phyloP scores from a whole-genome alignment of 2,797 vertebrate species.

The Remorina albescens region DNA sequence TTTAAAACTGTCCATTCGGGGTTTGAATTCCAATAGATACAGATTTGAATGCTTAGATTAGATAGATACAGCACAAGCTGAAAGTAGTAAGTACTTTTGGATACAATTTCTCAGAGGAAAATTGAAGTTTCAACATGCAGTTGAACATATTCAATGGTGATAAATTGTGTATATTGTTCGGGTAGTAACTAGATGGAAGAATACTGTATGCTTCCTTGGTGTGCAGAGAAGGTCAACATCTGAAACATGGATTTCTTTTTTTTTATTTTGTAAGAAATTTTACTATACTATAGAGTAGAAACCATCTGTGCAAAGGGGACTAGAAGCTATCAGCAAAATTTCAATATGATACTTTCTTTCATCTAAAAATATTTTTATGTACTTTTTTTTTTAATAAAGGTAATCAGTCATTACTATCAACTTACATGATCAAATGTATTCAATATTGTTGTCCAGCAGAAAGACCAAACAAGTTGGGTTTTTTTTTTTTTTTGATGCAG shows the following conservation, averaged over 20 bases:
- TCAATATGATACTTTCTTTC: too few species aligned
- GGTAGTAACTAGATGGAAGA: slow-evolving; percentile 55
- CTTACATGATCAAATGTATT: neutral
- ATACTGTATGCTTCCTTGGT: slow-evolving; percentile 45
- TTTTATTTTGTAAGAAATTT: too few species aligned
- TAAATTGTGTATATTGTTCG: slow-evolving; percentile 44
- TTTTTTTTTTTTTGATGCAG: too few species aligned
- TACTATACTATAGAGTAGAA: slow-evolving; percentile 9
- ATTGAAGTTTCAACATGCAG: neutral
- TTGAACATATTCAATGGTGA: slow-evolving; percentile 44
- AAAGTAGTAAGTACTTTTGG: too few species aligned
- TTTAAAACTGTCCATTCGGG: slow-evolving; percentile 21
- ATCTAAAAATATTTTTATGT: too few species aligned
- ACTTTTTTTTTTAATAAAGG: too few species aligned
- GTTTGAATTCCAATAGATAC: neutral
- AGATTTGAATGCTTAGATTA: too few species aligned
- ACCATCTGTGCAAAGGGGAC: slow-evolving; percentile 4
- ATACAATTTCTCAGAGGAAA: too few species aligned
- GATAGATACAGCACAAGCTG: too few species aligned
- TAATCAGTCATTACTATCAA: neutral
- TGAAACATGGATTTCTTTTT: too few species aligned
- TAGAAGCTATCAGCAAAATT: neutral
- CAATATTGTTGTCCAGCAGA: neutral
- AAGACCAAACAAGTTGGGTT: too few species aligned
- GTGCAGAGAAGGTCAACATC: slow-evolving; percentile 33